Evolutionary conservation across 2,113 vertebrate genomes (phyloP).

Genomic region (Burhinus oedicnemus): DNA sequence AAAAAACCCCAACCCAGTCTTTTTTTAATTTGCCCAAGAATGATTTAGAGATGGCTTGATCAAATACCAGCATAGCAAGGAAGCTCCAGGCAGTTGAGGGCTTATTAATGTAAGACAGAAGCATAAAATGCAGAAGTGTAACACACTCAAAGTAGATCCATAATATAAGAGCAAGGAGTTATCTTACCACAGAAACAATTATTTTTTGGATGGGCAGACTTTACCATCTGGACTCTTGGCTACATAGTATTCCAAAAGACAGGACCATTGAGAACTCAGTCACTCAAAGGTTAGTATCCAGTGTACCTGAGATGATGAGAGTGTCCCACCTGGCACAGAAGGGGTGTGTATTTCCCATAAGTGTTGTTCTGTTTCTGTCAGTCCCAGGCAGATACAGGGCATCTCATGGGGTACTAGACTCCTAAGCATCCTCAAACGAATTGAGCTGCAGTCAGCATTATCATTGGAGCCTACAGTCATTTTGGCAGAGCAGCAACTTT

Average conservation of each 20-base stretch:
- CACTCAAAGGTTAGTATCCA: neutral
- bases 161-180: neutral
- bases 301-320: neutral
- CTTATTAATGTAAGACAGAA: neutral
- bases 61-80: neutral
- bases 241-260: neutral
- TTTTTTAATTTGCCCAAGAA: neutral
- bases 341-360: neutral
- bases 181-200: neutral
- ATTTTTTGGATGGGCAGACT: neutral
- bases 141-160: neutral
- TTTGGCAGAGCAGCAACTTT: neutral
- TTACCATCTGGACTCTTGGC: neutral
- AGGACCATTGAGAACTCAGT: neutral
- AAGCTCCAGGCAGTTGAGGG: neutral
- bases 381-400: neutral
- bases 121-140: neutral
- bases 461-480: neutral
- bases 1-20: neutral
- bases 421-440: neutral
- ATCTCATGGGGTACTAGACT: neutral
- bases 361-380: neutral
- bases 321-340: neutral
- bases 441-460: neutral
- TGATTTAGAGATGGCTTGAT: neutral